Conservation (phyloP, 2,113 vertebrate species). For the Athene noctua region DNA sequence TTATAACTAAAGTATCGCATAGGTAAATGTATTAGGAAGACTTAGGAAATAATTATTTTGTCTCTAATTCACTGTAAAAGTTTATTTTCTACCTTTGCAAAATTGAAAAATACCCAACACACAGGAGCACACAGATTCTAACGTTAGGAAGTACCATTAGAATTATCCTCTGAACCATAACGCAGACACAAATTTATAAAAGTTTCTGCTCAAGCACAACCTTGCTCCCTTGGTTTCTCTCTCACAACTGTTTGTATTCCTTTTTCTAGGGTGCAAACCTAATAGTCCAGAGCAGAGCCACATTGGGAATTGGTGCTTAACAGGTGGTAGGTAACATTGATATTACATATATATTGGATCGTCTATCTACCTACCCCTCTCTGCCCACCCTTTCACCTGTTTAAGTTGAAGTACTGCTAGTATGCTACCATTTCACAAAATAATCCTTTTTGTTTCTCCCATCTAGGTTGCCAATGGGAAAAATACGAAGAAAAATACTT, state of each 20-base stretch:
- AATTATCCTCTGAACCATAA: background rate
- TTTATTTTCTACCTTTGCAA: background rate
- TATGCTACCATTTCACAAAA: background rate
- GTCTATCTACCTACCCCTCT: background rate
- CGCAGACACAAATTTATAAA: background rate
- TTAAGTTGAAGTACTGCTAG: background rate
- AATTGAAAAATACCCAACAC: background rate
- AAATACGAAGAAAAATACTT: background rate
- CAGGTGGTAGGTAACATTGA: background rate
- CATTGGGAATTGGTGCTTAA: conserved; percentile 26
- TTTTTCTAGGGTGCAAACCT: conserved; percentile 46
- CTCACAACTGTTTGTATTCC: background rate
- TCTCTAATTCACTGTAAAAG: background rate
- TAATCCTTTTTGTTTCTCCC: background rate
- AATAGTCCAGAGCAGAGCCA: conserved; percentile 46
- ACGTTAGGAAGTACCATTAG: background rate
- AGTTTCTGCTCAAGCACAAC: background rate
- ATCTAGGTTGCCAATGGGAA: background rate
- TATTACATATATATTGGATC: fast-evolving
- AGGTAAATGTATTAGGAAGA: background rate
- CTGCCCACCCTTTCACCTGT: background rate
- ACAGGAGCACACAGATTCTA: background rate
- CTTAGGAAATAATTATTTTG: background rate
- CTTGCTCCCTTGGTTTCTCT: background rate
- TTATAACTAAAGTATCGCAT: background rate